Evolutionary conservation across 2,797 vertebrate species (phyloP).

Genomic region (Coregonus suidteri): DNA sequence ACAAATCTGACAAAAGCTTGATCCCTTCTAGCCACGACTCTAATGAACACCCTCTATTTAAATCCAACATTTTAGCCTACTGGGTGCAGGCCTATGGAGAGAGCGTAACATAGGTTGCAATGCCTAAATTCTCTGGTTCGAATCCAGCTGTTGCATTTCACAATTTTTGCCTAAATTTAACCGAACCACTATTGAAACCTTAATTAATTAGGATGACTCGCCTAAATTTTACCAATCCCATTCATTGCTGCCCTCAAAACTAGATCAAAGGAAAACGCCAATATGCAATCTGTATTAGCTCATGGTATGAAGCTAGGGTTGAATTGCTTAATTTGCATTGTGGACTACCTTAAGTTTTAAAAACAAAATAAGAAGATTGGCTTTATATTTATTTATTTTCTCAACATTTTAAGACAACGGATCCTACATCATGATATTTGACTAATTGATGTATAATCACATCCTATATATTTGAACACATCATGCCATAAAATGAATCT

Average conservation of each 20-base stretch:
- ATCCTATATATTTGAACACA: slow-evolving; percentile 69
- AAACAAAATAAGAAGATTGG: not conserved
- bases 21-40: not conserved
- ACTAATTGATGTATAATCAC: slow-evolving; percentile 26
- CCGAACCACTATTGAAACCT: not conserved
- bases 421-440: slow-evolving; percentile 20
- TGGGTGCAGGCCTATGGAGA: not conserved
- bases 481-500: slow-evolving; percentile 65
- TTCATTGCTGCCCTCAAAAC: not conserved
- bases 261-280: not conserved
- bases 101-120: not conserved
- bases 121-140: not conserved
- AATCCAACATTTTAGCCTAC: not conserved
- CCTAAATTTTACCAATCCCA: not conserved
- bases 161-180: not conserved
- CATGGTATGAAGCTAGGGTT: not conserved
- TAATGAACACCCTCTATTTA: not conserved
- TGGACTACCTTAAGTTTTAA: not conserved
- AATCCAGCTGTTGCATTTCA: not conserved
- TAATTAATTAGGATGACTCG: not conserved
- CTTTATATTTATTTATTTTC: slow-evolving; percentile 10
- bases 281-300: not conserved
- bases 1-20: not conserved
- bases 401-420: slow-evolving; percentile 6
- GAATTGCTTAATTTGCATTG: not conserved